Base-by-base conservation (phyloP, 2,797 vertebrate species). In the Muraenolepis orangiensis region DNA sequence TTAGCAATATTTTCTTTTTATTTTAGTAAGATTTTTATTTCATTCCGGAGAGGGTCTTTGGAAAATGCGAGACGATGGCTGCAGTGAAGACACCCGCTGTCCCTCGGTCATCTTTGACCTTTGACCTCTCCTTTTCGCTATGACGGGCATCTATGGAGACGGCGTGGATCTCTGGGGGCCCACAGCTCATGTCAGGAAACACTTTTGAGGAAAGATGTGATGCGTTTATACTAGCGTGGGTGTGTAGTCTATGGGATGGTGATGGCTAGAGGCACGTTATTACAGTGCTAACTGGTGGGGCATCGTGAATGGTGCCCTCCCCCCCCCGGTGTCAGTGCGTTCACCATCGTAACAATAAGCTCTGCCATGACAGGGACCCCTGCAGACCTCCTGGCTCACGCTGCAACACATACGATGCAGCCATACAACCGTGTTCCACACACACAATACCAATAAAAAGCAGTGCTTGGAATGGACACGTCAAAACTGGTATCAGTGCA, bases 211-310 rank as follows among this genome's bases (percentile, higher is more conserved):
- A 30, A 71, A 40, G 38, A 23, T 32, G 14, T n/a, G 16, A 0
- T 8, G 69, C 26, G 69, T 38, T 13, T 31, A 28, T 28, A 28
- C 13, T 11, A 2, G 61, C 7, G 32, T 7, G 46, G 20, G 42
- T 14, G 40, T 42, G 40, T 42, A 16, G 46, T 57, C 46, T n/a
- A 57, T 6, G 46, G 46, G 46, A 0, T 72, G 26, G 28, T 38
- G 69, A 32, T 72, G 36, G 71, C 8, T 70, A 14, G 18, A 38
- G 23, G 38, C 67, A 26, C 70, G 14, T 26, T 30, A 68, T 23
- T 72, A 38, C 68, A 12, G 12, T 31, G 74, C 75, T 80, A 79
- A 87, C 61, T 32, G 61, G 28, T 51, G 46, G 38, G 1, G 78
- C 34, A 67, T 77, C 36, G 10, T 74, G 70, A 46, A 32, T 14